Conservation (phyloP, 2,888 invertebrate genomes). For the Tortrix viridana region DNA sequence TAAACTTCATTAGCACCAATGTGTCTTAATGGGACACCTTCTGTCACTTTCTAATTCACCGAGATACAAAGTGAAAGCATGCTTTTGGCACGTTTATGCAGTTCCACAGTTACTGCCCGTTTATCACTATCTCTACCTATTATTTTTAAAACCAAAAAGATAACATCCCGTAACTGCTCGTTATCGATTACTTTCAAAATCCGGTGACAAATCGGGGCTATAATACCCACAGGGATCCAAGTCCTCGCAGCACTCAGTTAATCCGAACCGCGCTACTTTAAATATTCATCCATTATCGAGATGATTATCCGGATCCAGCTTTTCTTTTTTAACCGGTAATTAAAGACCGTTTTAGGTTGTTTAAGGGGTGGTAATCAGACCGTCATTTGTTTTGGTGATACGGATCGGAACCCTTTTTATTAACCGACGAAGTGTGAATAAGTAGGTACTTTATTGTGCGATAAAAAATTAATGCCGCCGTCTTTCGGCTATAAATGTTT, state of each 20-base stretch:
- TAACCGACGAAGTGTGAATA: conserved; percentile 6
- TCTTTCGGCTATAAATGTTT: too few relatives aligned
- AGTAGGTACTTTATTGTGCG: neutral
- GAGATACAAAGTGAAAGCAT: too few relatives aligned
- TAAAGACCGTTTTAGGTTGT: conserved; percentile 32
- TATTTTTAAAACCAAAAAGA: conserved; percentile 5
- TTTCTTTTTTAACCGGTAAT: conserved; percentile 32
- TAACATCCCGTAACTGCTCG: conserved; percentile 11
- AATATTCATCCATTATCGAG: conserved; percentile 37
- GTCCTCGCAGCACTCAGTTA: conserved; percentile 26
- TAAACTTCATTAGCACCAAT: too few relatives aligned
- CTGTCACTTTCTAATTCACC: too few relatives aligned
- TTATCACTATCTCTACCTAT: neutral
- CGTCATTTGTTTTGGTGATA: conserved; percentile 27
- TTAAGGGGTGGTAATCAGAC: conserved; percentile 22
- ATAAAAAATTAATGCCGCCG: too few relatives aligned
- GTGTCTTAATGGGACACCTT: too few relatives aligned
- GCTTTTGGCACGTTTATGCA: too few relatives aligned
- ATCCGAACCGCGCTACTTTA: conserved; percentile 29
- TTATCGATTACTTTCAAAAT: conserved; percentile 35
- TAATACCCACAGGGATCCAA: conserved; percentile 23
- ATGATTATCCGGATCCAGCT: conserved; percentile 32
- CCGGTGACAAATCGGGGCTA: conserved; percentile 33
- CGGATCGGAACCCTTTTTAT: conserved; percentile 14
- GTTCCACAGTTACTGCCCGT: too few relatives aligned